phyloP scores from a whole-genome alignment of 2,888 invertebrate species.

The Anoplius nigerrimus region DNA sequence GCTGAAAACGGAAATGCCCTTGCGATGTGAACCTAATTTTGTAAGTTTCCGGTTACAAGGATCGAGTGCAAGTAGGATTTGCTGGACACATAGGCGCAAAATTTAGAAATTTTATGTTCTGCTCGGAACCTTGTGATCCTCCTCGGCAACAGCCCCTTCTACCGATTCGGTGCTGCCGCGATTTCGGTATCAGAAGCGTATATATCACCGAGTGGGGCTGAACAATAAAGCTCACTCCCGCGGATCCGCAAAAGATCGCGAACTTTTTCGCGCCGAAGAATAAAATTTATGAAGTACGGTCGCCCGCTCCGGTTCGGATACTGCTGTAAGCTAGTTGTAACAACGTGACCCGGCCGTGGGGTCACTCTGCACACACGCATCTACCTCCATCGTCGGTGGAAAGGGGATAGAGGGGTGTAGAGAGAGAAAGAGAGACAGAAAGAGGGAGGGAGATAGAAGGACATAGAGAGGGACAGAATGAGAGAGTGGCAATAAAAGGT shows the following conservation, averaged over 20 bases:
- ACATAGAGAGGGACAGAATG: not conserved
- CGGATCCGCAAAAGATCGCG: conserved; percentile 30
- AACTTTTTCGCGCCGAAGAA: conserved; percentile 21
- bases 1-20: too few species aligned
- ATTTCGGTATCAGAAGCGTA: conserved; percentile 1
- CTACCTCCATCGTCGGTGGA: conserved; percentile 5
- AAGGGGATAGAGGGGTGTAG: not conserved
- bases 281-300: conserved; percentile 44
- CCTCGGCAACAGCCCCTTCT: too few species aligned
- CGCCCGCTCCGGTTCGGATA: conserved; percentile 18
- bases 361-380: not conserved
- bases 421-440: not conserved
- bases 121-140: too few species aligned
- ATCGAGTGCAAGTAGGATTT: too few species aligned
- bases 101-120: too few species aligned
- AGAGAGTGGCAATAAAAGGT: not conserved
- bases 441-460: not conserved
- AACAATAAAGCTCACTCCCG: conserved; percentile 42
- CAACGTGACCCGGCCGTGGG: conserved; percentile 16
- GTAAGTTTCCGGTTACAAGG: too few species aligned
- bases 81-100: too few species aligned
- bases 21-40: too few species aligned
- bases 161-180: too few species aligned
- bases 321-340: conserved; percentile 31
- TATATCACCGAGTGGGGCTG: conserved; percentile 14